Evolutionary conservation across 2,888 invertebrate genomes (phyloP).

Genomic region (Drosophila paracracens): DNA sequence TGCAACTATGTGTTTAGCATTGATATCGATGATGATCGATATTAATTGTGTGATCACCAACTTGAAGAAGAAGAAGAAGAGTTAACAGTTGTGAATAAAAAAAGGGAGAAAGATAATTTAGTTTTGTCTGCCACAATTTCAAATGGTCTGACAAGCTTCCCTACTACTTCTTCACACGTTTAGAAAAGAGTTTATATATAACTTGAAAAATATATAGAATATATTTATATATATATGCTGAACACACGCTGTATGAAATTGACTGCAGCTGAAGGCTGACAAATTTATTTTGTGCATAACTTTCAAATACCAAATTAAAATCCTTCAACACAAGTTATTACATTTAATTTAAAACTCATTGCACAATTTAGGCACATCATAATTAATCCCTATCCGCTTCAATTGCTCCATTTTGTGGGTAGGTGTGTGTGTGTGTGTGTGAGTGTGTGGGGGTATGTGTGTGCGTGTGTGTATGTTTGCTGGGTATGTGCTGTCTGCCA

Average conservation of each 20-base stretch:
- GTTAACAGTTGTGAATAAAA: no score
- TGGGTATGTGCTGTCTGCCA: constrained; percentile 45
- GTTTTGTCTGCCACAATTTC: no score
- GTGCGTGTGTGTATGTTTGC: constrained; percentile 15
- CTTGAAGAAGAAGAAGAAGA: no score
- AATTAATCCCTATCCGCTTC: constrained; percentile 77
- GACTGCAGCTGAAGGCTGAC: constrained; percentile 17
- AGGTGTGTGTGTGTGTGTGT: constrained; percentile 20
- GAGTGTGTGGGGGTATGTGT: constrained; percentile 16
- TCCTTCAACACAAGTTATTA: constrained; percentile 82
- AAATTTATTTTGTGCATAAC: constrained; percentile 76
- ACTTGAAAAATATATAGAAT: not conserved
- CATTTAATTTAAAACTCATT: constrained; percentile 81
- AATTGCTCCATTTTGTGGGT: constrained; percentile 24
- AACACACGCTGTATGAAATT: not conserved
- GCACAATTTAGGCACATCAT: constrained; percentile 81
- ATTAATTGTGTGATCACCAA: no score
- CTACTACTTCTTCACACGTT: not conserved
- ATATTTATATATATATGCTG: not conserved
- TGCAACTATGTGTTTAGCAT: no score
- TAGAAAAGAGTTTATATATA: not conserved
- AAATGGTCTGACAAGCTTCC: not conserved
- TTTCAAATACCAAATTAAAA: constrained; percentile 82
- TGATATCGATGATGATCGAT: no score
- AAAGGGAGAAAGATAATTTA: no score